Base-by-base conservation (phyloP, 2,888 invertebrate species). In the Graphium colonna region DNA sequence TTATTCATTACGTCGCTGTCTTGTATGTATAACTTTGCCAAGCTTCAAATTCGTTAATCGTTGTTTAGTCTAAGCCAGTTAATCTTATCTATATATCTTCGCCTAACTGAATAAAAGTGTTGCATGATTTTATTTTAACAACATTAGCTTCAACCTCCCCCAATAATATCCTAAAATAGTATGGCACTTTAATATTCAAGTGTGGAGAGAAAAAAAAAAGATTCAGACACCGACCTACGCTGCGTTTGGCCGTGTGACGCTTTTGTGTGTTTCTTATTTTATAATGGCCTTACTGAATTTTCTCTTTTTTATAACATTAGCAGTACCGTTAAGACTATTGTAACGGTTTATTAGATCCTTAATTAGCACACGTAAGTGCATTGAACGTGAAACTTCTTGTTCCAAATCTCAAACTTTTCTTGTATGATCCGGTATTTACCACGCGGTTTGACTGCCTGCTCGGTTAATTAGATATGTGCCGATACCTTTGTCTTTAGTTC, bases 371-470 rank as follows among this genome's bases (percentile, higher is more conserved):
- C 84, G 82, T 79, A 88, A 89, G 88, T 89, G 89, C 89, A 83
- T 80, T 82, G 79, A 86, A 87, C 88, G 82, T 85, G 80, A 87
- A 81, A 90, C 89, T 90, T 90, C 90, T 88, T 90, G 90, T 90
- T 90, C 90, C 90, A 90, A 90, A 90, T 90, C 90, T 90, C 90
- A 88, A 84, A 83, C 81, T 82, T 79, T 82, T 80, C 79, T 79
- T 83, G 84, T 82, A 81, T 83, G 79, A 82, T 82, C 84, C 82
- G 86, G 82, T 77, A 80, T 69, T 77, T 71, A 77, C 69, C 80
- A 82, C 80, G 84, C 80, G 86, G 82, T 71, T 74, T 78, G 82
- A 82, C 83, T 85, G 87, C 85, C 87, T 83, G 84, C 85, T 85
- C 82, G 81, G 82, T 84, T 82, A 82, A 73, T 83, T 79, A 83